phyloP scores from a whole-genome alignment of 2,888 invertebrate species.

The Lamellibrachia columna region DNA sequence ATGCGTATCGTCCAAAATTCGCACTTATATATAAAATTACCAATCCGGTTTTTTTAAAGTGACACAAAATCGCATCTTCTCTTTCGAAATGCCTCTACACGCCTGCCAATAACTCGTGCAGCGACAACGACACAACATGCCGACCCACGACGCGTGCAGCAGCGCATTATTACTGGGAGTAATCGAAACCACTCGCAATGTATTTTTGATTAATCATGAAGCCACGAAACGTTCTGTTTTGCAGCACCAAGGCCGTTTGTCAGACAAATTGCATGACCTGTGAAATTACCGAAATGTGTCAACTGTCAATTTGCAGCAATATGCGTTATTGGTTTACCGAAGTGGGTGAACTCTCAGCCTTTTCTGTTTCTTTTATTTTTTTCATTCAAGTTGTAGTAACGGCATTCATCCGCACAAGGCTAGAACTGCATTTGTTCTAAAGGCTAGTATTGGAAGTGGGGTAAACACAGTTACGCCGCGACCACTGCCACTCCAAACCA shows the following conservation, averaged over 20 bases:
- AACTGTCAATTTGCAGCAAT: background rate
- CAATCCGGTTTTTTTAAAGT: background rate
- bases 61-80: background rate
- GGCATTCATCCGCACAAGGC: background rate
- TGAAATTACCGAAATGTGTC: background rate
- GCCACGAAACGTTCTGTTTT: background rate
- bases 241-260: background rate
- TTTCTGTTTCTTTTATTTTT: background rate
- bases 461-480: too few species aligned
- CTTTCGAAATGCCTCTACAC: background rate
- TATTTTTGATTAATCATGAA: background rate
- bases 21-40: background rate
- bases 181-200: background rate
- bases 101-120: background rate
- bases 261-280: background rate
- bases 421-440: too few species aligned
- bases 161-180: background rate
- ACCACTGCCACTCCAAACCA: too few species aligned
- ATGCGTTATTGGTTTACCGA: background rate
- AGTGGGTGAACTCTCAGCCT: background rate
- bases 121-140: background rate
- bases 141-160: background rate
- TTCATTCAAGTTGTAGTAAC: background rate
- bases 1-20: background rate
- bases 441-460: too few species aligned